These are phyloP conservation scores for Meleagris gallopavo DNA, from an alignment of 2,113 vertebrate species.

Conservation along the genomic window DNA sequence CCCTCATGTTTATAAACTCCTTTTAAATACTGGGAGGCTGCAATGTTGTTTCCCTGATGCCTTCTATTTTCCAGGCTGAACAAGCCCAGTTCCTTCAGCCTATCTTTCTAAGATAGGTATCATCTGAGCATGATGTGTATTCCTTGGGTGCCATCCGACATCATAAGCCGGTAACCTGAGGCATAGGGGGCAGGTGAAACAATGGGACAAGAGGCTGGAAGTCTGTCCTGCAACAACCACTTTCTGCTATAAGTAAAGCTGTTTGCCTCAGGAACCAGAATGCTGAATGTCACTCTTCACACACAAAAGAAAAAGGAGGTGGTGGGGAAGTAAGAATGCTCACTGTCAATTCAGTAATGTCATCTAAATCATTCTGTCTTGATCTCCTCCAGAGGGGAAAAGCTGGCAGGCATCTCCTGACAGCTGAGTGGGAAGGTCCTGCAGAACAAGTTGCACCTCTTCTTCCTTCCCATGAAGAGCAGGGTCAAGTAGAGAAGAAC, in stretches of 20 bases:
- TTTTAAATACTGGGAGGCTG: too few species aligned
- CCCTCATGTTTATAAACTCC: too few species aligned
- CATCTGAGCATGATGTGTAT: not conserved
- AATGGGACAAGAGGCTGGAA: not conserved
- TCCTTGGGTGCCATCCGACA: not conserved
- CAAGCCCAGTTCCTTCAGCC: too few species aligned
- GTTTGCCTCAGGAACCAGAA: not conserved
- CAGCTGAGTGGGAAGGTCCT: not conserved
- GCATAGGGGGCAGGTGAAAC: not conserved
- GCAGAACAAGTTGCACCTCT: conserved; percentile 12
- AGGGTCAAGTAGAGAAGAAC: not conserved
- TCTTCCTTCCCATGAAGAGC: not conserved
- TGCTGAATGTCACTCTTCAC: not conserved
- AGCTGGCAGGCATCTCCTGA: not conserved
- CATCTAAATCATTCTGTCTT: not conserved
- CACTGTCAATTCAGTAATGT: not conserved
- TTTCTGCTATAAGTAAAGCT: not conserved
- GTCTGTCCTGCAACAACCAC: not conserved
- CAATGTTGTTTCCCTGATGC: too few species aligned
- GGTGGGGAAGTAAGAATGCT: not conserved
- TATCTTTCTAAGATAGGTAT: too few species aligned
- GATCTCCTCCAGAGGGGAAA: not conserved
- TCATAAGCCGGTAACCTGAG: not conserved
- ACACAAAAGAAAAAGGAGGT: not conserved
- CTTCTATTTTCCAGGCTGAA: too few species aligned